Percentiles rank a stretch among this genome's conserved stretches.
Evolutionary conservation across 2,797 vertebrate species (phyloP).

Genomic region (Phalanger gymnotis): DNA sequence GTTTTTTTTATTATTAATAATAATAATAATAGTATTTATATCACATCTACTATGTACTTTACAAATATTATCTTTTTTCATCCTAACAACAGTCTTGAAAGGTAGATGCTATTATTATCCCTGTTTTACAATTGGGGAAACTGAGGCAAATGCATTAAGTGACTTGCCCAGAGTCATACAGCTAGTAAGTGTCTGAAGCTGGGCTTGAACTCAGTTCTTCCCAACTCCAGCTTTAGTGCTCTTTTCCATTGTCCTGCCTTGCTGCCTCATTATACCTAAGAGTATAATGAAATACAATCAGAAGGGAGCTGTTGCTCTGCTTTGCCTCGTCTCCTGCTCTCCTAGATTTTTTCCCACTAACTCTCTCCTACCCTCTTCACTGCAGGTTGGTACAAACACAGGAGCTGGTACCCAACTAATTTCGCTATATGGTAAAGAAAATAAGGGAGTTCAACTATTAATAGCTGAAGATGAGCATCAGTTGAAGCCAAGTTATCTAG

Average conservation of each 20-base stretch:
- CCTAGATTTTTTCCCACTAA: background rate
- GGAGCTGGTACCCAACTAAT: background rate
- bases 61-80: background rate
- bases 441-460: background rate
- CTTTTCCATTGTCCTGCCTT: background rate
- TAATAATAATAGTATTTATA: background rate
- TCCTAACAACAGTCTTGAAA: background rate
- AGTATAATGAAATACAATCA: background rate
- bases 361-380: background rate
- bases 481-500: background rate
- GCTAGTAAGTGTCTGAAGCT: background rate
- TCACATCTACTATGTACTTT: background rate
- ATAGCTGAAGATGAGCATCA: background rate
- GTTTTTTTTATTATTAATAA: too few relatives aligned
- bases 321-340: background rate
- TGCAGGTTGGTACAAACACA: background rate
- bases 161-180: background rate
- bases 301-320: background rate
- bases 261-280: background rate
- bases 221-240: background rate
- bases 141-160: background rate
- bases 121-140: background rate
- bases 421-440: background rate
- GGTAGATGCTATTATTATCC: background rate
- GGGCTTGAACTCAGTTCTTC: background rate